Percentiles rank a stretch among this genome's conserved stretches.
Evolutionary conservation across 1,140 invertebrate species (phyloP).

Genomic region (Dolichoris vasculosae): DNA sequence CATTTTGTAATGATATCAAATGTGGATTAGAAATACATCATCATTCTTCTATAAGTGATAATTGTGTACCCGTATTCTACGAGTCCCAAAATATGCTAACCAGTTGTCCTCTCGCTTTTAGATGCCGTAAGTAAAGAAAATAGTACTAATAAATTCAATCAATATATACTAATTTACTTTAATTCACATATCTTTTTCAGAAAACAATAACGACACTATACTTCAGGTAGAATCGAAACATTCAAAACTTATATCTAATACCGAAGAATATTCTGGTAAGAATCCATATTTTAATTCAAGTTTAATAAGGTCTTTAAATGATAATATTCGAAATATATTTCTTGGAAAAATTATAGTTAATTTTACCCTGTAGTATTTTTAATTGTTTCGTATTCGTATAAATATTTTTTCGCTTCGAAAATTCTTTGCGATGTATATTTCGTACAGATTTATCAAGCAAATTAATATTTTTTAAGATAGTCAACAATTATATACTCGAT

Average conservation of each 20-base stretch:
- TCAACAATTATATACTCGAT: no score
- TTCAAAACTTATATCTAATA: neutral
- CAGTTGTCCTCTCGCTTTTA: constrained; percentile 51
- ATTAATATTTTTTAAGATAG: no score
- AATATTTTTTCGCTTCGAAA: no score
- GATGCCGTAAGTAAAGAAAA: constrained; percentile 63
- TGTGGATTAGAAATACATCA: neutral
- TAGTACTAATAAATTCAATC: neutral
- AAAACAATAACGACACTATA: neutral
- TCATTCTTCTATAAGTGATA: constrained; percentile 24
- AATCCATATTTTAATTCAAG: no score
- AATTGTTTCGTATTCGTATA: no score
- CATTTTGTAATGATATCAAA: neutral
- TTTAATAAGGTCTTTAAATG: no score
- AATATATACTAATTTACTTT: neutral
- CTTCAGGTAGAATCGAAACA: neutral
- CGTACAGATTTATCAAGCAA: no score
- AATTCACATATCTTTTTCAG: neutral
- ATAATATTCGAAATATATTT: no score
- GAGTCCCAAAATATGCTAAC: constrained; percentile 48
- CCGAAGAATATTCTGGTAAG: neutral
- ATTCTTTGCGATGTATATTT: no score
- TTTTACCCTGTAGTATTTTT: no score
- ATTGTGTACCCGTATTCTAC: constrained; percentile 61
- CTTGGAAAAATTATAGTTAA: no score